Percentiles rank a stretch among this genome's conserved stretches.
These are phyloP conservation scores for Pluvialis apricaria DNA, from an alignment of 2,113 vertebrate species.

Conservation along the genomic window DNA sequence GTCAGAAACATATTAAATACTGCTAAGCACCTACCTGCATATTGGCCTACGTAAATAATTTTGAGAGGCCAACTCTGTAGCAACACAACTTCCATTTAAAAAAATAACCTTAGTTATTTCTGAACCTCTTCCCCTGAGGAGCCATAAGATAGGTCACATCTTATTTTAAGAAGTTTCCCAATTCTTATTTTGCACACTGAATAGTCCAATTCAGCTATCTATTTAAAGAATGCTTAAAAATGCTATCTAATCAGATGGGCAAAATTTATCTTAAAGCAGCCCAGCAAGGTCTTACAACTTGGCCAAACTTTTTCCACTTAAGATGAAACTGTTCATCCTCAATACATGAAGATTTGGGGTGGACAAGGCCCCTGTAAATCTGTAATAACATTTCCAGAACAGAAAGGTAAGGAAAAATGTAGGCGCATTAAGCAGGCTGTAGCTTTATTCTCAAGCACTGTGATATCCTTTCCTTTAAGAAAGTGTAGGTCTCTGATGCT, in stretches of 20 bases:
- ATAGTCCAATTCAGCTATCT: neutral
- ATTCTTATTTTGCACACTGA: neutral
- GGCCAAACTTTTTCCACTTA: neutral
- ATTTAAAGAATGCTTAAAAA: neutral
- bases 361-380: neutral
- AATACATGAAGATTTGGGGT: neutral
- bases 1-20: neutral
- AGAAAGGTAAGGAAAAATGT: neutral
- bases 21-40: neutral
- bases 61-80: neutral
- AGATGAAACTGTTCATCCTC: neutral
- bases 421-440: neutral
- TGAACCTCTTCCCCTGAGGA: neutral
- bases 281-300: neutral
- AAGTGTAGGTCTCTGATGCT: neutral
- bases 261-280: neutral
- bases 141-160: neutral
- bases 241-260: neutral
- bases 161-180: neutral
- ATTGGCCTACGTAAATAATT: neutral
- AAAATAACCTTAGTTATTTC: neutral
- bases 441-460: neutral
- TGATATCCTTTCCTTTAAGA: neutral
- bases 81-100: neutral
- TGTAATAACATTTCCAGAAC: neutral